Conservation (phyloP, 2,797 vertebrate genomes). For the Lutjanus argentimaculatus region DNA sequence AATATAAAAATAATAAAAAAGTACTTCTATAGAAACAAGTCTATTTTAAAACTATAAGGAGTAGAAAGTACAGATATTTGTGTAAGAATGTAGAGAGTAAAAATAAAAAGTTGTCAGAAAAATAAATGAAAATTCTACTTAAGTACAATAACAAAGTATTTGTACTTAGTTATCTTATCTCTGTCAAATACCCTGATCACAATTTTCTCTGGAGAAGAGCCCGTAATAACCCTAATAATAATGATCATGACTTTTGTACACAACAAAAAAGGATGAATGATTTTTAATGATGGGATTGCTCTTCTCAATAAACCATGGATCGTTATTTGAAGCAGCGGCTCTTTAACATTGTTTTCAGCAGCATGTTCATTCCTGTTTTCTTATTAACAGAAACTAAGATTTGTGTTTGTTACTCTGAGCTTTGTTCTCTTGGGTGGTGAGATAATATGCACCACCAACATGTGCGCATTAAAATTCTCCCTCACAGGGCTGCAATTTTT, state of each 20-base stretch:
- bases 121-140: too few species aligned
- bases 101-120: too few species aligned
- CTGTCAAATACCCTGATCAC: constrained; percentile 28
- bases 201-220: constrained; percentile 41
- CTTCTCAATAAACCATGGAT: constrained; percentile 12
- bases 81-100: too few species aligned
- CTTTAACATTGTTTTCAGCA: constrained; percentile 31
- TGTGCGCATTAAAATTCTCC: constrained; percentile 61
- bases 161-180: too few species aligned
- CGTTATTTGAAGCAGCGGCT: constrained; percentile 38
- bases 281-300: constrained; percentile 32
- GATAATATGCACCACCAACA: constrained; percentile 67
- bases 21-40: too few species aligned
- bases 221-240: constrained; percentile 40
- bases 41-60: too few species aligned
- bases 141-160: too few species aligned
- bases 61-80: too few species aligned
- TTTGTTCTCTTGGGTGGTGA: constrained; percentile 57
- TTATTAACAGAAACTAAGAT: constrained; percentile 55
- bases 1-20: too few species aligned
- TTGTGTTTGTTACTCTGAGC: constrained; percentile 49
- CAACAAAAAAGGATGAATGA: constrained; percentile 22
- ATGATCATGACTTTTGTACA: constrained; percentile 29
- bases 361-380: constrained; percentile 21
- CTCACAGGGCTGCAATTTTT: constrained; percentile 69